Evolutionary conservation across 2,797 vertebrate species (phyloP).

Genomic region (Masticophis lateralis): DNA sequence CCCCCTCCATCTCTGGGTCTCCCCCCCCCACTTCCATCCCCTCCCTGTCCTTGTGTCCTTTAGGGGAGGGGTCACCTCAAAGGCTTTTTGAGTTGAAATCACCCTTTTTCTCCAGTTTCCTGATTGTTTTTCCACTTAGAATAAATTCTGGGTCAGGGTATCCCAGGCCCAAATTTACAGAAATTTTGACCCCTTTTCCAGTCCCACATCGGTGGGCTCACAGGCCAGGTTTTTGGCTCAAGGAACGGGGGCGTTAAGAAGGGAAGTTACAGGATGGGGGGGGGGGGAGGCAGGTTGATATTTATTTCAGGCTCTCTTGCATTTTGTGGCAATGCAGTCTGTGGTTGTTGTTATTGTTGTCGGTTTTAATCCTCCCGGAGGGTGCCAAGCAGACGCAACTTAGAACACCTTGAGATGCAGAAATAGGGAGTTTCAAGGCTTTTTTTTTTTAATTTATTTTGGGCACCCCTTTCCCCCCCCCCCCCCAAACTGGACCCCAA

Average conservation of each 20-base stretch:
- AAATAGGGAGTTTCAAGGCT: not conserved
- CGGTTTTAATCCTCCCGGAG: not conserved
- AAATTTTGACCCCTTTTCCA: not conserved
- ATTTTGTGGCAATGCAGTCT: not conserved
- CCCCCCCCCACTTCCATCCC: no score
- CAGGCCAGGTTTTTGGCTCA: not conserved
- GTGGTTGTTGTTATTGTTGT: not conserved
- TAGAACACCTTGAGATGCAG: not conserved
- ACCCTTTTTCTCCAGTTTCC: not conserved
- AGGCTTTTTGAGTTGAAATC: not conserved
- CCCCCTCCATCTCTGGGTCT: not conserved
- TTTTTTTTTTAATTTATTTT: not conserved
- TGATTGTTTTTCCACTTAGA: not conserved
- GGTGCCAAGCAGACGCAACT: not conserved
- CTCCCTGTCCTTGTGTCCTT: not conserved
- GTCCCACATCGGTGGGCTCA: no score
- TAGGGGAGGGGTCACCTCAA: not conserved
- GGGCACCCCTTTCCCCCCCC: rapidly evolving
- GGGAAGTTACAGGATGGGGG: not conserved
- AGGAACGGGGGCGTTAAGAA: not conserved
- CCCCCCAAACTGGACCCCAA: not conserved
- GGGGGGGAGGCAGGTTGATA: rapidly evolving
- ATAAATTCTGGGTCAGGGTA: not conserved
- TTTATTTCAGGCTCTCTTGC: not conserved
- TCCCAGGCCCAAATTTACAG: not conserved